phyloP scores from a whole-genome alignment of 2,113 vertebrate genomes.

The Aegithalos caudatus region DNA sequence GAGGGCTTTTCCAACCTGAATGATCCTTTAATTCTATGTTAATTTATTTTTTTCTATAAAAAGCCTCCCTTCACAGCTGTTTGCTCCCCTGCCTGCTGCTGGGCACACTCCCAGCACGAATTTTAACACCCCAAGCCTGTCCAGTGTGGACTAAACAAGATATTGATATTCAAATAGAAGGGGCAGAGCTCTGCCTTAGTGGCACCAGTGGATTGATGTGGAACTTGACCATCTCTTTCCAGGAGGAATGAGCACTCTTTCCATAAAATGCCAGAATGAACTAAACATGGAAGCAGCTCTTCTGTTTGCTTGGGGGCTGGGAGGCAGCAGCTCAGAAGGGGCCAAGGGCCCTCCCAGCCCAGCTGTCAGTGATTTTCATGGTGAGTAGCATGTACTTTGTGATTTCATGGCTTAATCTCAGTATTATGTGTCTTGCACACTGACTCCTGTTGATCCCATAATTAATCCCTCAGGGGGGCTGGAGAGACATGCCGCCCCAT shows the following conservation, averaged over 20 bases:
- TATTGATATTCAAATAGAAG: background rate
- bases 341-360: rapidly evolving
- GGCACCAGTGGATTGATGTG: background rate
- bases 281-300: background rate
- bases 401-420: background rate
- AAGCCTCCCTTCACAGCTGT: background rate
- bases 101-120: background rate
- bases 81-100: background rate
- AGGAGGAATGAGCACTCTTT: background rate
- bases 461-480: background rate
- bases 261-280: background rate
- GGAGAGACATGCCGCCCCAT: rapidly evolving
- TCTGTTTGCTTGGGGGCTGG: background rate
- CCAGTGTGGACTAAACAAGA: background rate
- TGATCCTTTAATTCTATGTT: background rate
- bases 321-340: background rate
- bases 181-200: background rate
- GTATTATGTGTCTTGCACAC: background rate
- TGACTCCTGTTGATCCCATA: background rate
- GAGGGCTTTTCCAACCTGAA: background rate
- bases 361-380: rapidly evolving
- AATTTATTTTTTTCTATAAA: background rate
- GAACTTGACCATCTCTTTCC: rapidly evolving
- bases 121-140: background rate
- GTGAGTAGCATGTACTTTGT: background rate